These are phyloP conservation scores for Euphydryas editha DNA, from an alignment of 2,888 invertebrate genomes.

Conservation along the genomic window DNA sequence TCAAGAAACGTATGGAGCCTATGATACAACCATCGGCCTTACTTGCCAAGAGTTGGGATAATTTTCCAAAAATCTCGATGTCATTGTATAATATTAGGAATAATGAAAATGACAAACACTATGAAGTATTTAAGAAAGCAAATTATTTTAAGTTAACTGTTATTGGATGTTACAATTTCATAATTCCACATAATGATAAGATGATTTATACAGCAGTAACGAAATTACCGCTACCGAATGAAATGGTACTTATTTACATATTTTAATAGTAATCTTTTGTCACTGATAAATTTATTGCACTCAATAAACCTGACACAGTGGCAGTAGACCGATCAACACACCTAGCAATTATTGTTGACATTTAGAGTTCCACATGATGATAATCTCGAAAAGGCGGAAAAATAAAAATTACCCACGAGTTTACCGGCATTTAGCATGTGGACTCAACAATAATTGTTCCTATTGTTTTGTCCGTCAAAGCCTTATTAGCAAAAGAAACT, in stretches of 20 bases:
- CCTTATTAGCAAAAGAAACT: no score
- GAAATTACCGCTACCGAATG: slow-evolving; percentile 55
- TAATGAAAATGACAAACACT: slow-evolving; percentile 54
- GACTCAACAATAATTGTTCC: no score
- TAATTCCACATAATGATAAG: slow-evolving; percentile 52
- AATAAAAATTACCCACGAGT: no score
- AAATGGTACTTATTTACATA: slow-evolving; percentile 49
- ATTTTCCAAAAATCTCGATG: slow-evolving; percentile 64
- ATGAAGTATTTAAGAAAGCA: slow-evolving; percentile 55
- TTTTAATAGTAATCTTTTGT: no score
- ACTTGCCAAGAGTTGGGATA: slow-evolving; percentile 67
- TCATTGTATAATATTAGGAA: slow-evolving; percentile 55
- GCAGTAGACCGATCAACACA: no score
- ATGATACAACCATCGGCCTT: slow-evolving; percentile 51
- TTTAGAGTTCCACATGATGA: no score
- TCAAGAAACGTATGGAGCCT: slow-evolving; percentile 68
- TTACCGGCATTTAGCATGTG: no score
- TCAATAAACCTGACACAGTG: no score
- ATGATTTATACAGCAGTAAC: slow-evolving; percentile 61
- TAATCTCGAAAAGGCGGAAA: no score
- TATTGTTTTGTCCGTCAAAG: no score
- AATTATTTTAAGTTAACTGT: slow-evolving; percentile 68
- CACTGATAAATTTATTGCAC: no score
- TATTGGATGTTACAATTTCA: slow-evolving; percentile 65
- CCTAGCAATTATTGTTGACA: no score